phyloP scores from a whole-genome alignment of 2,888 invertebrate species.

The Patella depressa region DNA sequence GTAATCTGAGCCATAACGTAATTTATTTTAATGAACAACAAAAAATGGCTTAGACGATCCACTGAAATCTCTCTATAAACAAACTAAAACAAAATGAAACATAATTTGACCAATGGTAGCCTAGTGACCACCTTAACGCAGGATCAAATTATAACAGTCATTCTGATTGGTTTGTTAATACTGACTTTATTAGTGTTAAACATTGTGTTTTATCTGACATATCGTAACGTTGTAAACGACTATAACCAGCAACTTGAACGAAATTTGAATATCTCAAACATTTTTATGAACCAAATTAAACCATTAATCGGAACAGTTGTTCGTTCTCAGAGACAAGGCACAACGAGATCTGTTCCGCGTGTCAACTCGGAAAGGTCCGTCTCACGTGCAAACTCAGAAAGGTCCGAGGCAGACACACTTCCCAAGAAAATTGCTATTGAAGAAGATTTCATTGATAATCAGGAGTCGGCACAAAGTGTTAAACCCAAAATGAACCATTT shows the following conservation, averaged over 20 bases:
- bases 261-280: background rate
- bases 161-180: constrained; percentile 21
- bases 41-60: too few species aligned
- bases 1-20: too few species aligned
- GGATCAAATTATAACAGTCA: constrained; percentile 24
- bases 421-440: background rate
- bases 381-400: background rate
- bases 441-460: too few species aligned
- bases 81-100: too few species aligned
- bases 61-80: too few species aligned
- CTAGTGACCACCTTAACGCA: constrained; percentile 10
- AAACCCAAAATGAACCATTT: too few species aligned
- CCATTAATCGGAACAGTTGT: background rate
- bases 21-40: too few species aligned
- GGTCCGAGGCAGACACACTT: background rate
- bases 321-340: background rate
- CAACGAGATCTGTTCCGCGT: background rate
- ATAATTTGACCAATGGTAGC: constrained; percentile 1
- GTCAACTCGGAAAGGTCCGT: background rate
- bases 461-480: too few species aligned
- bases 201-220: constrained; percentile 23
- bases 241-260: background rate
- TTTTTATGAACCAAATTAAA: background rate
- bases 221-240: constrained; percentile 9
- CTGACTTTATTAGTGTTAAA: constrained; percentile 22